Percentiles rank a stretch among this genome's conserved stretches.
Evolutionary conservation across 2,888 invertebrate species (phyloP).

Genomic region (Sussaba pulchella): DNA sequence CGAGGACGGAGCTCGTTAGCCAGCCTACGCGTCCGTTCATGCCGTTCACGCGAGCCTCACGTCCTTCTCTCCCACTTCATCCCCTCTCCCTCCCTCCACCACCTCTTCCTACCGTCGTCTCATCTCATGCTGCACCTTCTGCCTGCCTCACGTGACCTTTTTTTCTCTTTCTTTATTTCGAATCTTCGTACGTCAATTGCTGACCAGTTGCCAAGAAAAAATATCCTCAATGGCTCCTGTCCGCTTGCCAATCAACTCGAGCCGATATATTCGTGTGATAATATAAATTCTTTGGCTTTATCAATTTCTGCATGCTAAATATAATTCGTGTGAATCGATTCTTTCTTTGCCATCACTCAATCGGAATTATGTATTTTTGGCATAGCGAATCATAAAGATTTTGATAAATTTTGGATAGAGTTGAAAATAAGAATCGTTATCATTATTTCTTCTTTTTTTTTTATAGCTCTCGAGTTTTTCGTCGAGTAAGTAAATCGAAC

Average conservation of each 20-base stretch:
- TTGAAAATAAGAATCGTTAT: too few species aligned
- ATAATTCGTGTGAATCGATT: neutral
- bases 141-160: slow-evolving; percentile 42
- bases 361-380: too few species aligned
- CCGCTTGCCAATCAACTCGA: slow-evolving; percentile 29
- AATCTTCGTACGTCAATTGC: slow-evolving; percentile 37
- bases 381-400: too few species aligned
- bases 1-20: slow-evolving; percentile 79
- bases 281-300: slow-evolving; percentile 5
- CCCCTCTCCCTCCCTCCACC: slow-evolving; percentile 44
- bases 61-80: slow-evolving; percentile 60
- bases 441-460: too few species aligned
- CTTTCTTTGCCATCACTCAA: too few species aligned
- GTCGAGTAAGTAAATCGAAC: too few species aligned
- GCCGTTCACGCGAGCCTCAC: slow-evolving; percentile 76
- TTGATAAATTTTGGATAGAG: too few species aligned
- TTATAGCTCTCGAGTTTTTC: too few species aligned
- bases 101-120: too few species aligned
- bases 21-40: slow-evolving; percentile 77
- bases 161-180: slow-evolving; percentile 56
- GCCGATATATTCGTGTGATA: slow-evolving; percentile 4
- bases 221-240: slow-evolving; percentile 22
- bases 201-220: slow-evolving; percentile 18
- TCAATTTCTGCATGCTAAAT: neutral
- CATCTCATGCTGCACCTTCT: slow-evolving; percentile 42